Base-by-base conservation (phyloP, 2,888 invertebrate species). In the Machimus rusticus region DNA sequence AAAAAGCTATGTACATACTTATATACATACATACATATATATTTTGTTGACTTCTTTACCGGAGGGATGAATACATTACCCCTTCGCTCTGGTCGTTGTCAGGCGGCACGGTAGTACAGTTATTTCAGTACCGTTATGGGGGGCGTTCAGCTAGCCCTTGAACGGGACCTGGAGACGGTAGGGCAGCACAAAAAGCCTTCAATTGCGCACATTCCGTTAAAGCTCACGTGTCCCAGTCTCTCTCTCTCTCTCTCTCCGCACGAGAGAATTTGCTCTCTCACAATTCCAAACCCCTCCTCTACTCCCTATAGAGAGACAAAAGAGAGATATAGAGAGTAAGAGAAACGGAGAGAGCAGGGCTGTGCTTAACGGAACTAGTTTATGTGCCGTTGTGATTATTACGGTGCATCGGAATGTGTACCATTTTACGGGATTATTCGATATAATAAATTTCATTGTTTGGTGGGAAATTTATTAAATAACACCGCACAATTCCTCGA, bases 401-500 rank as follows among this genome's bases (percentile, higher is more conserved):
- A 39, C 19, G 19, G 37, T 57, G 57, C 82, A 82, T 57, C 82
- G 82, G 57, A 82, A 66, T 82, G 57, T 82, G 37, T 37, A 37
- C 37, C 8, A 51, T 82, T 82, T 57, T 16, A 82, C n/a, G 19
- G 82, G 57, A 82, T 82, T 82, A 82, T 66, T 82, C 66, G 82
- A 82, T 82, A 57, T 82, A 82, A 82, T 66, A 82, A 82, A 57
- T 82, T 82, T 82, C 82, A 82, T 57, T 82, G 66, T 82, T 57
- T 66, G 28, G 81, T 81, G 81, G 51, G 51, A 81, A 66, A 81
- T 81, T 81, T 55, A 81, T 81, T 51, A 81, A 81, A 81, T 51
- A 81, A 51, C n/a, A 51, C 55, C 39, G 23, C 66, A 66, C 19
- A 66, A 19, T 66, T 66, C 66, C 66, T 23, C 66, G 66, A 3